Base-by-base conservation (phyloP, 2,888 invertebrate genomes). In the Griposia aprilina region DNA sequence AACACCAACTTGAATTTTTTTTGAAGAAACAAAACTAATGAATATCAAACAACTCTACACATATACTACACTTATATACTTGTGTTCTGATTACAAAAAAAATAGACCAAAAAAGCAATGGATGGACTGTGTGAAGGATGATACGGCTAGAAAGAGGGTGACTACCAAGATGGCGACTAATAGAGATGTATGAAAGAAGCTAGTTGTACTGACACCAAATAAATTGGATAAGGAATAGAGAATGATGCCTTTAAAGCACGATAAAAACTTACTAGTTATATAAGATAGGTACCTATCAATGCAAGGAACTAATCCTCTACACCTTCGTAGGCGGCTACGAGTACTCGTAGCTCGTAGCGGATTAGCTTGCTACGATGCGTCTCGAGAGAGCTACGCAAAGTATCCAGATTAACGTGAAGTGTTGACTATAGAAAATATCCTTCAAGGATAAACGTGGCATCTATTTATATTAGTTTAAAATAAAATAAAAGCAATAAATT, bases 361-460 rank as follows among this genome's bases (percentile, higher is more conserved):
- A 86, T 84, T 86, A 83, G 69, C 78, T 82, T 73, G 74, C 84
- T 86, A 86, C 80, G 74, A 66, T 52, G 41, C 50, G 69, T 75
- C 80, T 79, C 84, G 15, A 50, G 87, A 79, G 80, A 65, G 26
- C 62, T 85, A 60, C 57, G 72, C 59, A 55, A 57, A 72, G 82
- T 65, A 66, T 84, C 57, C 8, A 48, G 59, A 59, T 69, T 84
- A 60, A 70, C 76, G 57, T 66, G 41, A 45, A 59, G 1, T 65
- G 4, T 45, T 17, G 10, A 63, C 17, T 48, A 17, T 62, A 13
- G 63, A 36, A 45, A 48, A 57, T 80, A 60, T 71, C 3, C 5
- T 71, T 71, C 36, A 55, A 15, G 13, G 30, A 30, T 36, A n/a
- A 20, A 3, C 4, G 13, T n/a, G 20, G 5, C n/a, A n/a, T 36